Evolutionary conservation across 1,140 invertebrate genomes (phyloP), one percentile per base, ranked within the genome.

Genomic region (Oedothorax gibbosus): DNA sequence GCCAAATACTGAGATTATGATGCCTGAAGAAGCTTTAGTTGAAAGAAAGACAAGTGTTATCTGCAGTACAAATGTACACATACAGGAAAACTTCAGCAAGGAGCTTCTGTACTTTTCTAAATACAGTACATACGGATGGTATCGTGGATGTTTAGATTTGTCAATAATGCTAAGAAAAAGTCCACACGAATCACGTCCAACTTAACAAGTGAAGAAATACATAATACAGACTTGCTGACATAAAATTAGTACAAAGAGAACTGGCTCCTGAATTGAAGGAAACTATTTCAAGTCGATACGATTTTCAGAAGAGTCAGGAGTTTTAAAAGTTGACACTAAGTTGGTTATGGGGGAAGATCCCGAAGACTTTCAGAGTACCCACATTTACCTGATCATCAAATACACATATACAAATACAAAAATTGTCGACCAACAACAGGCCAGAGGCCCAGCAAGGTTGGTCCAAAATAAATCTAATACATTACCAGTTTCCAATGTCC

Each of bases 41-140:
- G 71, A 73, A 54, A 73, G 15, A 73, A 53, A 49, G 5, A 73
- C 53, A 73, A n/a, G 12, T 73, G 7, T 73, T 0, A 73, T 73
- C 15, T 20, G 7, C 11, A 54, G 15, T 54, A 56, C 53, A 5
- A 56, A 15, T 73, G 20, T 73, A 7, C 11, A 73, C 12, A 14
- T 54, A 6, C 5, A 53, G 6, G 71, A 73, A 56, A 73, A n/a
- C 53, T 12, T 54, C 56, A 7, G 4, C 50, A 11, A 18, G 56
- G 49, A 12, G 21, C 12, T 73, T 56, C n/a, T 10, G 49, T 53
- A 54, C 14, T 73, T 73, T 20, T 54, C 1, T 1, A 73, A 54
- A 35, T 73, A 35, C 3, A 54, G 18, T 0, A 73, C 8, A 73
- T 53, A 49, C 18, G 15, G 20, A 65, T 65, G 8, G 64, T 65